Evolutionary conservation across 2,888 invertebrate species (phyloP), one percentile per base, ranked within the genome.

Genomic region (Drosophila anceps): DNA sequence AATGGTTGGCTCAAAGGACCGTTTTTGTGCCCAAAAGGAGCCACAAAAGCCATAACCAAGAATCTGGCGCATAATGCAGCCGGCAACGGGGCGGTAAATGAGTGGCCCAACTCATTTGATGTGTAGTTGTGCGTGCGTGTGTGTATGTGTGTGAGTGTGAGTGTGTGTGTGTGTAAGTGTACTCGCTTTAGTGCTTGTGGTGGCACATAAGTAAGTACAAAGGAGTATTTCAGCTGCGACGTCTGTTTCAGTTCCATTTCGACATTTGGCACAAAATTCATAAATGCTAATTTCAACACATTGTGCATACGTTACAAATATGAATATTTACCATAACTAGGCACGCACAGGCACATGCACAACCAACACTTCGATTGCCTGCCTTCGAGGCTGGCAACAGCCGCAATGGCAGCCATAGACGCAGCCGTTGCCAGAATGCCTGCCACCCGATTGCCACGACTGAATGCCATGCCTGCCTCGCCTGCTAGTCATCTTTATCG

Each of bases 281-380:
- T 91, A 91, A 91, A 91, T 91, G 90, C 90, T 91, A 91, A 91
- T 91, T 91, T 90, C 90, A 85, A 88, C 90, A 91, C 89, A 83
- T 90, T 88, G 83, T 83, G 87, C 87, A 78, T 83, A 79, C 87
- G 87, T 87, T 87, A 88, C 87, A 88, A 88, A 88, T 88, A 88
- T 88, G 87, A 88, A 88, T 88, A 88, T 88, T 86, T 87, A 86
- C 88, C 87, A 88, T 87, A 85, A 85, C 85, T 88, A 83, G 77
- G 83, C 81, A 72, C 73, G 70, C 79, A 81, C 73, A 73, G 39
- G 53, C 53, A 20, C 51, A 43, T 54, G 55, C 29, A 65, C 31
- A 72, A 35, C 24, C 53, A 24, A 53, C 61, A 66, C 69, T 80
- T 81, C 70, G 70, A 79, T 79, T 69, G 79, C 75, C 65, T 69